Conservation (phyloP, 2,888 invertebrate species). For the Yponomeuta cagnagella region DNA sequence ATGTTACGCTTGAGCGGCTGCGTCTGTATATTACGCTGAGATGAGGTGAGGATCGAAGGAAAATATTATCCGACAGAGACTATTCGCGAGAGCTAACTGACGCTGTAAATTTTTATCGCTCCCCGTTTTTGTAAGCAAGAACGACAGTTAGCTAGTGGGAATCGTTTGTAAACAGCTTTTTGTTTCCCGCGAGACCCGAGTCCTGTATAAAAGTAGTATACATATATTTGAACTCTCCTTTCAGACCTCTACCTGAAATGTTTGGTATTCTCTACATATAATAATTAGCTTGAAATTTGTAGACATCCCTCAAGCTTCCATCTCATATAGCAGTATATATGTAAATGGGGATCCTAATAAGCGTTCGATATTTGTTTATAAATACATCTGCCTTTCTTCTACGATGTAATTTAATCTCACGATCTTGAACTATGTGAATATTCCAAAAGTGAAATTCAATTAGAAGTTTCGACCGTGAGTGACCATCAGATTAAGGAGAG, state of each 20-base stretch:
- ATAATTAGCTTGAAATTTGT: not conserved
- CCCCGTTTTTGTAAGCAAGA: not conserved
- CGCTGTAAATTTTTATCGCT: not conserved
- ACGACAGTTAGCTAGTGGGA: not conserved
- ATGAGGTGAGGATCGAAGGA: not conserved
- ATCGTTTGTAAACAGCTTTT: conserved; percentile 4
- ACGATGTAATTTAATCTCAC: conserved; percentile 5
- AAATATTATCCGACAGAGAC: not conserved
- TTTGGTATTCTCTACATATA: not conserved
- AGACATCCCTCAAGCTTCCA: not conserved
- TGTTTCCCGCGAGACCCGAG: not conserved
- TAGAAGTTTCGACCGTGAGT: conserved; percentile 62
- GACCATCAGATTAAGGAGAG: conserved; percentile 67
- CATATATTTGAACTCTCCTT: conserved; percentile 4
- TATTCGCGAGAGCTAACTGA: not conserved
- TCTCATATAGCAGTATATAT: not conserved
- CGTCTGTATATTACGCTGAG: not conserved
- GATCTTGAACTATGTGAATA: conserved; percentile 34
- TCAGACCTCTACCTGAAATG: not conserved
- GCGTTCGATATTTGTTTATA: not conserved
- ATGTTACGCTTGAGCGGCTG: not conserved
- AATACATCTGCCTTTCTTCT: not conserved
- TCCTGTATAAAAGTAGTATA: not conserved
- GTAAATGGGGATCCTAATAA: not conserved
- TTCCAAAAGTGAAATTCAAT: conserved; percentile 55